A percentile compares a stretch with the other conserved stretches of the same genome.
Evolutionary conservation across 2,113 vertebrate genomes (phyloP).

Genomic region (Pseudolaguvia tuberculata): DNA sequence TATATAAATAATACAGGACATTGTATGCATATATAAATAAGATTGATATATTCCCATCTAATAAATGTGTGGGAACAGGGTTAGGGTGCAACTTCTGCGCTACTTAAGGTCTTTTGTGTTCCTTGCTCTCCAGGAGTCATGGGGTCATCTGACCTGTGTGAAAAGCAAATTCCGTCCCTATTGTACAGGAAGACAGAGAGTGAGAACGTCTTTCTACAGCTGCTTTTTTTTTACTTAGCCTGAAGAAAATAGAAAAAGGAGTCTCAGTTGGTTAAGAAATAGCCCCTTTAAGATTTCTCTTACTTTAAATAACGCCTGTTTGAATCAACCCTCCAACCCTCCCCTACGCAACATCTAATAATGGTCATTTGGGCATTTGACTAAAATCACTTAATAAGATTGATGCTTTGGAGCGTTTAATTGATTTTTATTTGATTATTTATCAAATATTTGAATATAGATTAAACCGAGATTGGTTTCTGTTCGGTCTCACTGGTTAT

Average conservation of each 20-base stretch:
- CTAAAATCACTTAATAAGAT: not conserved
- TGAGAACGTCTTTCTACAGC: slow-evolving; percentile 71
- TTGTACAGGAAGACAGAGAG: slow-evolving; percentile 76
- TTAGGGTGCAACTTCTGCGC: slow-evolving; percentile 29
- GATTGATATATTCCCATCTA: not conserved
- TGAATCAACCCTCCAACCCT: slow-evolving; percentile 9
- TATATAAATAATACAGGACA: too few species aligned
- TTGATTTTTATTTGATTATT: not conserved
- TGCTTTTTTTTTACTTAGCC: slow-evolving; percentile 73
- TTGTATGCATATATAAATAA: too few species aligned
- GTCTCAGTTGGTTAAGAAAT: slow-evolving; percentile 69
- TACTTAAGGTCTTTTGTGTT: slow-evolving; percentile 36
- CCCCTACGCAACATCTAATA: slow-evolving; percentile 9
- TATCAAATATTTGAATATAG: not conserved
- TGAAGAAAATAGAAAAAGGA: slow-evolving; percentile 69
- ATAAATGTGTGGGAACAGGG: slow-evolving; percentile 45
- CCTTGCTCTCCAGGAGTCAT: slow-evolving; percentile 62
- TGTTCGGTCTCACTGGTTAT: not conserved
- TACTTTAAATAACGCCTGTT: slow-evolving; percentile 13
- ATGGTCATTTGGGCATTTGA: not conserved
- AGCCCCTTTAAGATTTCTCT: slow-evolving; percentile 12
- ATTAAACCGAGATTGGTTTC: not conserved
- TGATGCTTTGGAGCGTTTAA: not conserved
- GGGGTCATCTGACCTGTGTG: slow-evolving; percentile 72
- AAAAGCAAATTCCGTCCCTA: slow-evolving; percentile 77